Evolutionary conservation across 2,888 invertebrate genomes (phyloP).

Genomic region (Acronicta psi): DNA sequence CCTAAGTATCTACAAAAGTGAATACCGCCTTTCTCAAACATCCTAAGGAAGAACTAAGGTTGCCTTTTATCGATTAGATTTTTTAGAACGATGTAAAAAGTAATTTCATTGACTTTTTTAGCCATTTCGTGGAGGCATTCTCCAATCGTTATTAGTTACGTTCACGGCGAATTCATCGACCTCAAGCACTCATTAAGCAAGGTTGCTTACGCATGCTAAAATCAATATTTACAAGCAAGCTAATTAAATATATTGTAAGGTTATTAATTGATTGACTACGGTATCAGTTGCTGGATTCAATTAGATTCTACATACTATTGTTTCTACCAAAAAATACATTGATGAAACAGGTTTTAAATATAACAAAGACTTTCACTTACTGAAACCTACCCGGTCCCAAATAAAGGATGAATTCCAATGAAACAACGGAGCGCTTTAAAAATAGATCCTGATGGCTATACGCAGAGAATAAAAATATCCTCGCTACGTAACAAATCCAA

Average conservation of each 20-base stretch:
- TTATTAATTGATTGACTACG: slow-evolving; percentile 23
- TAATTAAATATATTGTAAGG: slow-evolving; percentile 38
- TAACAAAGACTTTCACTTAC: slow-evolving; percentile 3
- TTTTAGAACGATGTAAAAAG: slow-evolving; percentile 4
- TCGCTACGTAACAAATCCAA: slow-evolving; percentile 22
- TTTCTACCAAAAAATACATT: not conserved
- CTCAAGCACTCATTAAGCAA: slow-evolving; percentile 40
- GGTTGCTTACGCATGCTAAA: slow-evolving; percentile 45
- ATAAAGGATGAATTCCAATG: slow-evolving; percentile 17
- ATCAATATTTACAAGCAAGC: slow-evolving; percentile 52
- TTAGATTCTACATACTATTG: not conserved
- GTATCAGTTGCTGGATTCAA: not conserved
- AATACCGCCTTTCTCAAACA: slow-evolving; percentile 17
- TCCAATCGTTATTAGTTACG: slow-evolving; percentile 35
- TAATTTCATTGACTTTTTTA: slow-evolving; percentile 28
- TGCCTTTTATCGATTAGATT: not conserved
- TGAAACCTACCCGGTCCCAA: slow-evolving; percentile 5
- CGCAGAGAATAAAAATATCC: slow-evolving; percentile 31
- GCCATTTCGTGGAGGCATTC: slow-evolving; percentile 36
- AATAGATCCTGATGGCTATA: slow-evolving; percentile 32
- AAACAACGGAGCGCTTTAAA: slow-evolving; percentile 38
- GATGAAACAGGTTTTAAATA: slow-evolving; percentile 12
- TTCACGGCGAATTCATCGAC: slow-evolving; percentile 40
- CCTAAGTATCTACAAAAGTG: slow-evolving; percentile 21
- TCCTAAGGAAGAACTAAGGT: not conserved